Percentiles rank a stretch among this genome's conserved stretches.
Conservation (phyloP, 2,113 vertebrate genomes). For the Tupaia chinensis region DNA sequence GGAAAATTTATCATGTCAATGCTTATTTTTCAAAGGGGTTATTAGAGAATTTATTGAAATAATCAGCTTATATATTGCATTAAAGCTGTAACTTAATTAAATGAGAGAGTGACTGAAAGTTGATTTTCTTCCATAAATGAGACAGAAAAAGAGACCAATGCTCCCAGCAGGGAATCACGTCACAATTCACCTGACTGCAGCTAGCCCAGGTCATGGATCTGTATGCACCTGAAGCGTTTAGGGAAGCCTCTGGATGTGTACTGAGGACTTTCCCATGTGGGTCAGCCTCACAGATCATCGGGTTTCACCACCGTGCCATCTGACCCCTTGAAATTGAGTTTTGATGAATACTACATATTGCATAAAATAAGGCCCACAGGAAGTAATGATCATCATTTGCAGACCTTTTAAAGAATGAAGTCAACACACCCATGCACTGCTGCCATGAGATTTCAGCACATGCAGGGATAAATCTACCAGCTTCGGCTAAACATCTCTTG, state of each 20-base stretch:
- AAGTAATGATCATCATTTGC: neutral
- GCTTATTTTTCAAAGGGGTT: neutral
- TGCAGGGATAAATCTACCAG: neutral
- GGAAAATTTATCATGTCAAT: neutral
- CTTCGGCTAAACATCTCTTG: neutral
- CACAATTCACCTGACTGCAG: too few species aligned
- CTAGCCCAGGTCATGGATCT: too few species aligned
- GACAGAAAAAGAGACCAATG: too few species aligned
- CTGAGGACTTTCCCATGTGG: too few species aligned
- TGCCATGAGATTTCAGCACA: neutral
- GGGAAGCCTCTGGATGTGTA: too few species aligned
- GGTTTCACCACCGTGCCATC: too few species aligned
- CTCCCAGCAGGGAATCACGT: too few species aligned
- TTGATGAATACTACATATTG: neutral
- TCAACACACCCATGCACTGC: accelerated
- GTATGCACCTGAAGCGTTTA: too few species aligned
- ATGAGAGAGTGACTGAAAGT: neutral
- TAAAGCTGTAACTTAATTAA: neutral
- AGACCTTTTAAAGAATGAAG: neutral
- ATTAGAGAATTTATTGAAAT: neutral
- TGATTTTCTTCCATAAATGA: neutral
- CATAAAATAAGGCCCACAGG: neutral
- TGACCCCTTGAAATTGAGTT: too few species aligned
- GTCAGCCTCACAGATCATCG: too few species aligned
- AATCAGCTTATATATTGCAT: neutral